phyloP scores from a whole-genome alignment of 2,113 vertebrate species.

The Vireo altiloquus region DNA sequence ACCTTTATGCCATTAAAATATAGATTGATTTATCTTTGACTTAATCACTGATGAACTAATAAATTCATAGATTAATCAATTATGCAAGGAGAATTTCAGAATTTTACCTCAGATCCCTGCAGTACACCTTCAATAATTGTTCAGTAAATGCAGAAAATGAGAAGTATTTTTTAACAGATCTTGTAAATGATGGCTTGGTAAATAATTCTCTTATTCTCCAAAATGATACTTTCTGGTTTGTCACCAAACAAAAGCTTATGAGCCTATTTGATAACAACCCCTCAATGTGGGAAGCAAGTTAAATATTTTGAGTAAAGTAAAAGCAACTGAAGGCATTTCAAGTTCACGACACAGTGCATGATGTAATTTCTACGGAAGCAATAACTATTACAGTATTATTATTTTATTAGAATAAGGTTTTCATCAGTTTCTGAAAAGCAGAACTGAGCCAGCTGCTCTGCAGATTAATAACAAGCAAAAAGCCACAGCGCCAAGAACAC shows the following conservation, averaged over 20 bases:
- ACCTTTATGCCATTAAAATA: neutral
- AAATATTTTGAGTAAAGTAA: neutral
- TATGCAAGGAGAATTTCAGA: neutral
- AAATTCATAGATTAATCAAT: neutral
- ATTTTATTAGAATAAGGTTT: neutral
- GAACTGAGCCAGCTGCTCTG: neutral
- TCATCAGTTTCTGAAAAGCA: neutral
- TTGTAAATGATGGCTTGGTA: neutral
- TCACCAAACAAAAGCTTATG: neutral
- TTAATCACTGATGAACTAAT: neutral
- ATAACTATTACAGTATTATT: neutral
- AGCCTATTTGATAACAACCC: neutral
- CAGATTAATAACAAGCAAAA: neutral
- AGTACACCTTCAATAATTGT: neutral
- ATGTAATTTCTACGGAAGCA: neutral
- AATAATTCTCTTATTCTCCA: neutral
- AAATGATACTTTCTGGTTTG: neutral
- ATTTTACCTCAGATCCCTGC: neutral
- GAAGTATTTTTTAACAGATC: neutral
- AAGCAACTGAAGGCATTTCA: neutral
- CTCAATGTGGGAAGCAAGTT: neutral
- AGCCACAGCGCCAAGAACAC: neutral
- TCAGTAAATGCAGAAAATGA: neutral
- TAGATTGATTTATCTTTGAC: neutral
- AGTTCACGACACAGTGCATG: neutral